Evolutionary conservation across 2,888 invertebrate genomes (phyloP).

Genomic region (Drosophila aldrichi): DNA sequence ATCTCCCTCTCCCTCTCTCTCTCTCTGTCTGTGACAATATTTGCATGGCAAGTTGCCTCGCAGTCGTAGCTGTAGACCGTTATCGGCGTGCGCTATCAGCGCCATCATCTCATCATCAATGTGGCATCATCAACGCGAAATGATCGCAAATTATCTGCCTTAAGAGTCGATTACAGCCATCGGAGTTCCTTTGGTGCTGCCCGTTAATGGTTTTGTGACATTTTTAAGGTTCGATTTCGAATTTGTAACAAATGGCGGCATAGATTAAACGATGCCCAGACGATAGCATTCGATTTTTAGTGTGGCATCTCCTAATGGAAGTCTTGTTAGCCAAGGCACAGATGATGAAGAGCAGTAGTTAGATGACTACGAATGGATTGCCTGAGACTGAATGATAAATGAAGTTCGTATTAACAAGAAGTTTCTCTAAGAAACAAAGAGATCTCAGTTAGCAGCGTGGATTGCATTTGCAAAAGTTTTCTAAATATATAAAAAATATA

Average conservation of each 20-base stretch:
- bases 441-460: too few relatives aligned
- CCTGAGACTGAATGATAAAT: not conserved
- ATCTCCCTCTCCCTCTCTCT: constrained; percentile 3
- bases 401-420: too few relatives aligned
- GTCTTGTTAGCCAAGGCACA: constrained; percentile 19
- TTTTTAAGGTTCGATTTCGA: constrained; percentile 72
- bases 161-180: constrained; percentile 49
- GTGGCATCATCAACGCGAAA: constrained; percentile 78
- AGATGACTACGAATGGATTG: not conserved
- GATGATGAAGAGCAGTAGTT: constrained; percentile 12
- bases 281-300: constrained; percentile 40
- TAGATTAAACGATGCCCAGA: constrained; percentile 59
- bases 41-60: constrained; percentile 60
- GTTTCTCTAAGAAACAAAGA: too few relatives aligned
- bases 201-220: constrained; percentile 75
- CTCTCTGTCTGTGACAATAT: constrained; percentile 54
- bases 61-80: constrained; percentile 41
- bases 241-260: constrained; percentile 70
- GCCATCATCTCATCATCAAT: constrained; percentile 80
- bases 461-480: too few relatives aligned
- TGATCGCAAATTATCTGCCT: constrained; percentile 79
- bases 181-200: constrained; percentile 20
- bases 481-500: too few relatives aligned
- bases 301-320: constrained; percentile 24
- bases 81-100: constrained; percentile 69